Percentiles rank a stretch among this genome's conserved stretches.
These are phyloP conservation scores for Acleris cristana DNA, from an alignment of 2,888 invertebrate genomes.

Conservation along the genomic window DNA sequence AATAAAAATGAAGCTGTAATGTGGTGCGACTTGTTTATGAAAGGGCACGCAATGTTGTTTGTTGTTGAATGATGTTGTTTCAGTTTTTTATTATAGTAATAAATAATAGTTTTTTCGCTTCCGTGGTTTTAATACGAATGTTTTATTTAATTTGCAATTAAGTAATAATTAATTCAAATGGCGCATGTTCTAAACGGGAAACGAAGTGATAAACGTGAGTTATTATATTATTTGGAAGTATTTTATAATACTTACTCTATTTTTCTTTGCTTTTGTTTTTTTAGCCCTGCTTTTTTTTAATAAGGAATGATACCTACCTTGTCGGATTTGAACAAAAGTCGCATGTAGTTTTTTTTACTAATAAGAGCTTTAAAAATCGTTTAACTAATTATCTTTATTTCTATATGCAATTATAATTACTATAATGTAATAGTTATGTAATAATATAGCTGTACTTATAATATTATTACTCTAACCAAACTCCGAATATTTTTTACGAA, in stretches of 20 bases:
- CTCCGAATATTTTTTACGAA: slow-evolving; percentile 38
- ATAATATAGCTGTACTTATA: too few species aligned
- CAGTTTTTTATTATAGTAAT: slow-evolving; percentile 7
- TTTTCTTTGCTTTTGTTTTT: too few species aligned
- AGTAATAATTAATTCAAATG: slow-evolving; percentile 1
- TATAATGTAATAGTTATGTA: too few species aligned
- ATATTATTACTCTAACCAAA: slow-evolving; percentile 6
- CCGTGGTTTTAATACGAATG: background rate
- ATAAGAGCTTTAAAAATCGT: too few species aligned
- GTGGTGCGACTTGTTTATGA: slow-evolving; percentile 12
- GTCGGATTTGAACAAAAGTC: too few species aligned
- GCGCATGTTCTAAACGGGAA: slow-evolving; percentile 3
- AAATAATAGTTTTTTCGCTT: background rate
- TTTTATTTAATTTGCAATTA: slow-evolving; percentile 1
- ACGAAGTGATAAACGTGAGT: background rate
- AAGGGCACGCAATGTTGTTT: slow-evolving; percentile 20
- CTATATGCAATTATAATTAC: too few species aligned
- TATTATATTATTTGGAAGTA: background rate
- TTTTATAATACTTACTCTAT: too few species aligned
- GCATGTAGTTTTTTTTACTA: too few species aligned
- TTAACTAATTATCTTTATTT: too few species aligned
- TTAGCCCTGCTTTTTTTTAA: too few species aligned
- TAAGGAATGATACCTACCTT: too few species aligned
- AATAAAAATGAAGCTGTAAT: slow-evolving; percentile 12
- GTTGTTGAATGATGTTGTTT: background rate